These are phyloP conservation scores for Iselma pallidipennis DNA, from an alignment of 2,888 invertebrate genomes.

Conservation along the genomic window DNA sequence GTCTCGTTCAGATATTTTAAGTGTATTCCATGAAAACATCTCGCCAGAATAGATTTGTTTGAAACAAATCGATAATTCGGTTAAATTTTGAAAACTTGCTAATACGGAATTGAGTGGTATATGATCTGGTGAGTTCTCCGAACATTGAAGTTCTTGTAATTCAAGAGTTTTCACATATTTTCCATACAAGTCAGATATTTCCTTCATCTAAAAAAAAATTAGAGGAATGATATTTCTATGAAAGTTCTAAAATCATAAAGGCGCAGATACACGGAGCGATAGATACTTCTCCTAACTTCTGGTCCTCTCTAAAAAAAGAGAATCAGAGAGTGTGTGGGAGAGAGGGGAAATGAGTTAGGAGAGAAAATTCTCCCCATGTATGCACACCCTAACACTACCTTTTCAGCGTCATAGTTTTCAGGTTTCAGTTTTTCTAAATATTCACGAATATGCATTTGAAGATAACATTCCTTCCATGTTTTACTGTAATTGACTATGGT, in stretches of 20 bases:
- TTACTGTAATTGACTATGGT: conserved; percentile 12
- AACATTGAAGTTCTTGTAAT: conserved; percentile 40
- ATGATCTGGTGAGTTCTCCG: conserved; percentile 35
- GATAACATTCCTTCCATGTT: conserved; percentile 48
- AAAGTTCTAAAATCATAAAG: conserved; percentile 3
- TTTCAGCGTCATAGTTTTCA: conserved; percentile 47
- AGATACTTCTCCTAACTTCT: too few species aligned
- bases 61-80: conserved; percentile 46
- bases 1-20: conserved; percentile 43
- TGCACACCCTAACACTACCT: too few species aligned
- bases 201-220: conserved; percentile 43
- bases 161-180: conserved; percentile 41
- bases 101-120: conserved; percentile 46
- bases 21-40: conserved; percentile 46
- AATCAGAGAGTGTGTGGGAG: too few species aligned
- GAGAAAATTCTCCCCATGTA: too few species aligned
- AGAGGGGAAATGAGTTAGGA: too few species aligned
- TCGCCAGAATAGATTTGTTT: conserved; percentile 49
- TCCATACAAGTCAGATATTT: conserved; percentile 43
- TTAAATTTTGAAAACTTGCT: conserved; percentile 42
- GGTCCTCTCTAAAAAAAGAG: too few species aligned
- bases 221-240: too few species aligned
- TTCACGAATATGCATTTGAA: conserved; percentile 48
- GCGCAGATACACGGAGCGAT: too few species aligned
- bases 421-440: conserved; percentile 49